Conservation (phyloP, 2,797 vertebrate genomes). For the Gallirallus australis region DNA sequence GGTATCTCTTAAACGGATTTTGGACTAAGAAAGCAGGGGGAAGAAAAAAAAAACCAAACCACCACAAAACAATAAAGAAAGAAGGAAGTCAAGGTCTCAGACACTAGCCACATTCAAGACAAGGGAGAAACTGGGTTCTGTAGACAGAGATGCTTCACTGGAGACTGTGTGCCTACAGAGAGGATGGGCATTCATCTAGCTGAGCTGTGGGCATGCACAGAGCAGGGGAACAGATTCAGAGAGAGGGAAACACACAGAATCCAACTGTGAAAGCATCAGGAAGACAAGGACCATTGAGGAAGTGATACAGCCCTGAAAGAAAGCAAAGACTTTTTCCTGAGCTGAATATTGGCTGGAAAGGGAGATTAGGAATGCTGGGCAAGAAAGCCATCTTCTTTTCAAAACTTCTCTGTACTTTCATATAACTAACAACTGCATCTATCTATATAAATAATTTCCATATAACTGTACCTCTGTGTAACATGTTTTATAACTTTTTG, state of each 20-base stretch:
- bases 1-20: neutral
- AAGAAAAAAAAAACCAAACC: neutral
- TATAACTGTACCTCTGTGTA: neutral
- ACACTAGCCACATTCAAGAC: conserved; percentile 8
- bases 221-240: neutral
- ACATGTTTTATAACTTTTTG: neutral
- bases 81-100: neutral
- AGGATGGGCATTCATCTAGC: neutral
- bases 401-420: neutral
- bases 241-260: conserved; percentile 7
- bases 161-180: neutral
- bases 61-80: neutral
- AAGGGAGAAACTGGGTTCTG: neutral
- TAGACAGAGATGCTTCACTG: neutral
- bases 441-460: neutral
- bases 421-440: neutral
- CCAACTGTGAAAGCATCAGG: conserved; percentile 23
- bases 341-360: neutral
- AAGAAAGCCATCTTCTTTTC: neutral
- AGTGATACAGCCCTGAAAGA: neutral
- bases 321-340: neutral
- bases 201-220: neutral
- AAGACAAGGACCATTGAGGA: conserved; percentile 20
- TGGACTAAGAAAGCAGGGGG: neutral
- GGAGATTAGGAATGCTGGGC: neutral